These are phyloP conservation scores for Eufriesea mexicana DNA, from an alignment of 1,140 invertebrate genomes.

Conservation along the genomic window DNA sequence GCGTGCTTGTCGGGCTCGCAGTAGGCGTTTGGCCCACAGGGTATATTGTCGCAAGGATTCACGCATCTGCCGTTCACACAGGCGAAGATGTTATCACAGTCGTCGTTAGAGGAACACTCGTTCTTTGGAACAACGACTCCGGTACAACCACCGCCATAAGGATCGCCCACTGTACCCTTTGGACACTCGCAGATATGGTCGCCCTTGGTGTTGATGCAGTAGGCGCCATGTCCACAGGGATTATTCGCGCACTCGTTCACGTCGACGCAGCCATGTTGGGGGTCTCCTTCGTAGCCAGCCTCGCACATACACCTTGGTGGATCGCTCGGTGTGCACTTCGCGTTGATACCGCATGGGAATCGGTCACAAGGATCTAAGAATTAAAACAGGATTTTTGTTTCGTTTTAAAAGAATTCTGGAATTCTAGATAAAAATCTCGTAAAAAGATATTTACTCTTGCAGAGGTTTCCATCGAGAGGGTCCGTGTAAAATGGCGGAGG, in stretches of 20 bases:
- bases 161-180: slow-evolving; percentile 90
- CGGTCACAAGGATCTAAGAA: slow-evolving; percentile 88
- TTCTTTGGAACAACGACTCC: slow-evolving; percentile 79
- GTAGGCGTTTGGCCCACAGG: slow-evolving; percentile 92
- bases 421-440: background rate
- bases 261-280: slow-evolving; percentile 91
- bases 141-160: slow-evolving; percentile 91
- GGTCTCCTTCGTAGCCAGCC: slow-evolving; percentile 92
- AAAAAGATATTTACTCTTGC: slow-evolving; percentile 86
- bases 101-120: slow-evolving; percentile 87
- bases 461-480: slow-evolving; percentile 89
- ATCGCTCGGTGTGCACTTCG: slow-evolving; percentile 94
- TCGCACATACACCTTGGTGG: slow-evolving; percentile 94
- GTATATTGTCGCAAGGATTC: slow-evolving; percentile 90
- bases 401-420: background rate
- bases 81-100: slow-evolving; percentile 90
- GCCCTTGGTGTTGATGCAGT: slow-evolving; percentile 93
- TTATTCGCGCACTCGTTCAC: slow-evolving; percentile 91
- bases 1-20: slow-evolving; percentile 94
- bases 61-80: slow-evolving; percentile 90
- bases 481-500: slow-evolving; percentile 94
- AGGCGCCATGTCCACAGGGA: slow-evolving; percentile 92
- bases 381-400: no score
- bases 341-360: slow-evolving; percentile 95
- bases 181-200: slow-evolving; percentile 93